Evolutionary conservation across 1,140 invertebrate species (phyloP), one percentile per base, ranked within the genome.

Genomic region (Meloidogyne floridensis): DNA sequence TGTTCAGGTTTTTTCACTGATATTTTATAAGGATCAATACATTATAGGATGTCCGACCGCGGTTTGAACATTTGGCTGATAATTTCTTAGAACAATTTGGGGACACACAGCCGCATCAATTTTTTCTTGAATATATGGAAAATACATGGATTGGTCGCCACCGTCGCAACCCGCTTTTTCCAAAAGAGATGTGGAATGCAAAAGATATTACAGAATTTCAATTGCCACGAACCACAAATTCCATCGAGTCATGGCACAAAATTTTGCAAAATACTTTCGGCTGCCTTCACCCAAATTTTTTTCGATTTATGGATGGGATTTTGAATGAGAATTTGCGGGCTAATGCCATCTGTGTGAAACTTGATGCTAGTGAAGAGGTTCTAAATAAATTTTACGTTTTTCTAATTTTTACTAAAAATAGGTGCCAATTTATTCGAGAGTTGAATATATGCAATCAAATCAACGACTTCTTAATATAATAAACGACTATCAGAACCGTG

Each of bases 121-220:
- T 51, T 79, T 74, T 79, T 20, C 43, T 79, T 74, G 54, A 79
- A 43, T 79, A 79, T 9, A 32, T 79, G 32, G 77, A 79, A 77
- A 79, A 79, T 11, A 80, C 77, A 18, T 79, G 59, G 43, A 15
- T 79, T 74, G 77, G 77, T 9, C 77, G 77, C 9, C 77, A n/a
- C 8, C 56, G 77, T 9, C 77, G 77, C 20, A 79, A 15, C 9
- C 77, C 77, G 18, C 1, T 69, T 11, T 79, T 79, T 18, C n/a
- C 77, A n/a, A 42, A 18, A 11, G 3, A 79, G 20, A 70, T 79
- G n/a, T 79, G 77, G 77, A 79, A 79, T 18, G 47, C 42, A 11
- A 79, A 74, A 77, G 56, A 72, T 75, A 75, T 72, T 13, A 77
- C 76, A 11, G 13, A 71, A 20, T 20, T 77, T 18, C 11, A 77